phyloP scores from a whole-genome alignment of 2,797 vertebrate genomes.

The Crenuchus spilurus region DNA sequence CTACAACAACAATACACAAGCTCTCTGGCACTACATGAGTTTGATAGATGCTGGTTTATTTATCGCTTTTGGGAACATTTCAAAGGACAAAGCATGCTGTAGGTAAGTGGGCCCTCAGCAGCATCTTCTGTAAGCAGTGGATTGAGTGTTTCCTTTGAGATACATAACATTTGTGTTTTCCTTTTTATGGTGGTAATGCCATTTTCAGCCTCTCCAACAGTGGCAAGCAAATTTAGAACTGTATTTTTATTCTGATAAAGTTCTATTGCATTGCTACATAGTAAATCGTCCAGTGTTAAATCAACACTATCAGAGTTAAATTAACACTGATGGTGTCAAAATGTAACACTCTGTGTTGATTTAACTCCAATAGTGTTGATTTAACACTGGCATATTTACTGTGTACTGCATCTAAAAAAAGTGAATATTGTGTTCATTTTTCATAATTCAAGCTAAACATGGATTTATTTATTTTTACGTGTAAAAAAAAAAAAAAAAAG shows the following conservation, averaged over 20 bases:
- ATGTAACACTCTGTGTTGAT: too few relatives aligned
- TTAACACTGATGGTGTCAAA: too few relatives aligned
- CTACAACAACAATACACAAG: not conserved
- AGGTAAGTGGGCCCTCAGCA: not conserved
- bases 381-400: too few relatives aligned
- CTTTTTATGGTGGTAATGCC: not conserved
- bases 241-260: not conserved
- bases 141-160: conserved; percentile 6
- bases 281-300: too few relatives aligned
- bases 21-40: conserved; percentile 1
- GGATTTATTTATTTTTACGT: too few relatives aligned
- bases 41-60: conserved; percentile 1
- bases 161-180: conserved; percentile 9
- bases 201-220: not conserved
- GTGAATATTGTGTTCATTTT: too few relatives aligned
- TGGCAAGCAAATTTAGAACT: not conserved
- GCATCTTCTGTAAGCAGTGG: not conserved
- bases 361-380: too few relatives aligned
- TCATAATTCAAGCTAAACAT: too few relatives aligned
- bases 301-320: too few relatives aligned
- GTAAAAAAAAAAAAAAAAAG: too few relatives aligned
- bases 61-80: conserved; percentile 11
- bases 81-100: conserved; percentile 16
- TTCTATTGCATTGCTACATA: too few relatives aligned
- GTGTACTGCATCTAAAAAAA: too few relatives aligned